Base-by-base conservation (phyloP, 2,797 vertebrate genomes). In the Sebastes jordani region DNA sequence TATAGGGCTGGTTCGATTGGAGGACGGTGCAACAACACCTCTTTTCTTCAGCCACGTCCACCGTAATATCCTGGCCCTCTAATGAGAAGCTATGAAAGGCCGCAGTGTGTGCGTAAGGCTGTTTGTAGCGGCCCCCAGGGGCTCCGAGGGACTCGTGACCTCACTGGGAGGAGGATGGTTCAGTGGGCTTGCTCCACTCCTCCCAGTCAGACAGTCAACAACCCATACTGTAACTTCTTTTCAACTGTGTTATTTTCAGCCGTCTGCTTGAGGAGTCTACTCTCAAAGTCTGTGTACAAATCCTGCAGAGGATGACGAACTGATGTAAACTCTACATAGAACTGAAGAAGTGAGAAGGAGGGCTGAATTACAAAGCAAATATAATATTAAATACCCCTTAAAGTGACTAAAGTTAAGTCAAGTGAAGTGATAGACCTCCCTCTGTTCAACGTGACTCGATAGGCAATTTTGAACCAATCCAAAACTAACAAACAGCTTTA, bases 61-160 rank as follows among this genome's bases (percentile, higher is more conserved):
- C 74, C 56, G 18, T 80, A 76, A 86, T 81, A 85, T 86, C 88
- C 88, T 69, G 70, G 25, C 20, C 60, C 74, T 86, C 76, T 84
- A 88, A 90, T 76, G 74, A 81, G 65, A 80, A 7, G 22, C 82
- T 60, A 67, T 93, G 92, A 93, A 93, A 91, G 91, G 84, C 87
- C 20, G 52, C 88, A 90, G 85, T 93, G 91, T 91, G 85, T 74
- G 73, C 14, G 13, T 63, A 70, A 73, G 72, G 56, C 54, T 76
- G 82, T 88, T 71, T 80, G 86, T 55, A 30, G 73, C 6, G 56
- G 60, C 82, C 88, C 78, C 69, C 82, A 73, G 80, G 81, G 63
- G 80, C 67, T 67, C 86, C 25, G 46, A 81, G 71, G 82, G 82
- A 2, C 82, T 76, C 14, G 71, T 86, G 86, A 84, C 74, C 76